These are phyloP conservation scores for Danio aesculapii DNA, from an alignment of 2,797 vertebrate species.

Conservation along the genomic window DNA sequence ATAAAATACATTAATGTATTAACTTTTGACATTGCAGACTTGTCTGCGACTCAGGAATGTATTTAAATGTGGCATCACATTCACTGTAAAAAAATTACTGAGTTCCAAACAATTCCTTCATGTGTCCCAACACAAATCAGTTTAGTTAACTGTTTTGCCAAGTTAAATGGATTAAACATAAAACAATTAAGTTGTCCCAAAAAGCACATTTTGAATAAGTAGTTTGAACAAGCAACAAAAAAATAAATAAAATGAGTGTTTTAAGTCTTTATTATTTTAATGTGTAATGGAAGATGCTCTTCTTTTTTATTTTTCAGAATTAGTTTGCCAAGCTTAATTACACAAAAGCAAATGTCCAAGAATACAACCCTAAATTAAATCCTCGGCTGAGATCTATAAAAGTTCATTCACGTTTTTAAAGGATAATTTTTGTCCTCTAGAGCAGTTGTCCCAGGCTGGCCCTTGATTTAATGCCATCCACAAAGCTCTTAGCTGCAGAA, in stretches of 20 bases:
- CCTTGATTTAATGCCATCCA: constrained; percentile 71
- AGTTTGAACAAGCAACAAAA: no score
- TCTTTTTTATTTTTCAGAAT: no score
- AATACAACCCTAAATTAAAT: constrained; percentile 56
- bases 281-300: constrained; percentile 2
- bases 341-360: constrained; percentile 65
- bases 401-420: constrained; percentile 65
- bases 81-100: no score
- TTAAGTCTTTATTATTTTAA: neutral
- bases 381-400: constrained; percentile 63
- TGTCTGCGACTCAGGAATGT: neutral
- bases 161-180: no score
- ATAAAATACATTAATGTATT: constrained; percentile 25
- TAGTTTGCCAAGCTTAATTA: constrained; percentile 30
- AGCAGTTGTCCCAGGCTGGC: constrained; percentile 57
- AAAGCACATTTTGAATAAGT: no score
- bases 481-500: constrained; percentile 73
- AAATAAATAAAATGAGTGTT: no score
- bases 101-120: no score
- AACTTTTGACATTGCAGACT: neutral
- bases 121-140: no score
- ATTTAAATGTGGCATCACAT: neutral
- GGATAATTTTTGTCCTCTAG: constrained; percentile 72
- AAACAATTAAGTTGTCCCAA: no score
- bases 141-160: no score